A percentile compares a stretch with the other conserved stretches of the same genome.
These are phyloP conservation scores for Pristionchus maxplancki DNA, from an alignment of 2,888 invertebrate genomes.

Conservation along the genomic window DNA sequence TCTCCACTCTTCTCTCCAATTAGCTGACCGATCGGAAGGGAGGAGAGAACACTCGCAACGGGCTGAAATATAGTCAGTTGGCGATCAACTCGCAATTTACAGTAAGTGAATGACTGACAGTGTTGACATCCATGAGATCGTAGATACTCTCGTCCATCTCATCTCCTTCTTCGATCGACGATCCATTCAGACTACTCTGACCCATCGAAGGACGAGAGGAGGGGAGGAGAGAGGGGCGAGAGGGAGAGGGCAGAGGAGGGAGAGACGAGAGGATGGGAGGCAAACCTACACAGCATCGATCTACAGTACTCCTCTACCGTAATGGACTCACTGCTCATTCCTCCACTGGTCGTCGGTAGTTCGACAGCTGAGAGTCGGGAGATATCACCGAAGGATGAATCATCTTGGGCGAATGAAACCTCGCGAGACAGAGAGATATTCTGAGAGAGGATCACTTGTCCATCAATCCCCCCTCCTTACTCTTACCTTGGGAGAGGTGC, in stretches of 20 bases:
- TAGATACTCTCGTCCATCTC: constrained; percentile 36
- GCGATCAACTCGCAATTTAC: background rate
- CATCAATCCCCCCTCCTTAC: background rate
- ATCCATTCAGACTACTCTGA: constrained; percentile 2
- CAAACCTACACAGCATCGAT: background rate
- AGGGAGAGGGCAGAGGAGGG: background rate
- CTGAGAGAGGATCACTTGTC: background rate
- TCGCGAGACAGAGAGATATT: constrained; percentile 20
- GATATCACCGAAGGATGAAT: constrained; percentile 20
- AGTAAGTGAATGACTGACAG: background rate
- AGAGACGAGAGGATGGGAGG: background rate
- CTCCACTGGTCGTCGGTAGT: background rate
- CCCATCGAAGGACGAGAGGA: constrained; percentile 32
- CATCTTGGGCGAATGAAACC: constrained; percentile 1
- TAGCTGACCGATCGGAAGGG: background rate
- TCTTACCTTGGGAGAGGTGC: constrained; percentile 8
- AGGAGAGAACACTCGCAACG: background rate
- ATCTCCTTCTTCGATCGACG: constrained; percentile 23
- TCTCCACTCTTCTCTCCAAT: constrained; percentile 1
- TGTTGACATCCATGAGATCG: constrained; percentile 38
- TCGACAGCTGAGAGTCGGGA: constrained; percentile 5
- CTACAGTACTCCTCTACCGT: background rate
- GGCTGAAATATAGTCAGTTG: background rate
- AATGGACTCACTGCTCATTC: background rate
- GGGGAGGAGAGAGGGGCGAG: background rate